Conservation (phyloP, 1,140 invertebrate genomes). For the Gryllus bimaculatus region DNA sequence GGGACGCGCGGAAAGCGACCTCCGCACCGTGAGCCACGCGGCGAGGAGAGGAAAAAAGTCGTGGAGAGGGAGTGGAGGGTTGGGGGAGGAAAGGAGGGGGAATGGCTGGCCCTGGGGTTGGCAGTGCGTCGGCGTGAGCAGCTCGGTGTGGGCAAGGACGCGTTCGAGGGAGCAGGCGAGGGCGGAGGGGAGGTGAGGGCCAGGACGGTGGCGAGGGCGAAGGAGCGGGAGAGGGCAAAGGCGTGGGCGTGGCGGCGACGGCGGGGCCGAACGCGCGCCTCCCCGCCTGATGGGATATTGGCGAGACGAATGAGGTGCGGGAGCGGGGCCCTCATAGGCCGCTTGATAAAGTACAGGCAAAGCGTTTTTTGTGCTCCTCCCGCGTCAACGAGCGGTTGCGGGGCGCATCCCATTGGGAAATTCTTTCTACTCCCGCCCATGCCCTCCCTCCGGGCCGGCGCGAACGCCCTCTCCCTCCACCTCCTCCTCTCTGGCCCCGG, state of each 20-base stretch:
- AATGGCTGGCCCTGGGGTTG: neutral
- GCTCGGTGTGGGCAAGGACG: neutral
- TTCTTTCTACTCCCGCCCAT: neutral
- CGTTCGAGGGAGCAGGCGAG: too few species aligned
- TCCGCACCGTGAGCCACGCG: too few species aligned
- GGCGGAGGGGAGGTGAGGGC: neutral
- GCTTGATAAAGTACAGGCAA: constrained; percentile 4
- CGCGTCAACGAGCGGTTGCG: neutral
- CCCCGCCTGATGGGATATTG: neutral
- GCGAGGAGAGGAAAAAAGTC: too few species aligned
- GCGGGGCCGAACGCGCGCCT: neutral
- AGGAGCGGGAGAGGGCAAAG: neutral
- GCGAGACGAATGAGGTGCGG: neutral
- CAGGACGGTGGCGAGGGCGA: neutral
- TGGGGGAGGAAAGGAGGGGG: neutral
- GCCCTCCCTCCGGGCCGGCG: too few species aligned
- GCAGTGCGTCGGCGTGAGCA: too few species aligned
- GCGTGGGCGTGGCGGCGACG: neutral
- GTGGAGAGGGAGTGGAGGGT: neutral
- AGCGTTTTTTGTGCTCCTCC: neutral
- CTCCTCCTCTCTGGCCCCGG: neutral
- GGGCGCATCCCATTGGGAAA: neutral
- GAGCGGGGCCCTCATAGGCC: neutral
- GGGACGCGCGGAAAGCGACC: too few species aligned
- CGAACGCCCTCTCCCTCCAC: neutral